A percentile compares a stretch with the other conserved stretches of the same genome.
Conservation (phyloP, 2,113 vertebrate genomes). For the Laticauda laticaudata region DNA sequence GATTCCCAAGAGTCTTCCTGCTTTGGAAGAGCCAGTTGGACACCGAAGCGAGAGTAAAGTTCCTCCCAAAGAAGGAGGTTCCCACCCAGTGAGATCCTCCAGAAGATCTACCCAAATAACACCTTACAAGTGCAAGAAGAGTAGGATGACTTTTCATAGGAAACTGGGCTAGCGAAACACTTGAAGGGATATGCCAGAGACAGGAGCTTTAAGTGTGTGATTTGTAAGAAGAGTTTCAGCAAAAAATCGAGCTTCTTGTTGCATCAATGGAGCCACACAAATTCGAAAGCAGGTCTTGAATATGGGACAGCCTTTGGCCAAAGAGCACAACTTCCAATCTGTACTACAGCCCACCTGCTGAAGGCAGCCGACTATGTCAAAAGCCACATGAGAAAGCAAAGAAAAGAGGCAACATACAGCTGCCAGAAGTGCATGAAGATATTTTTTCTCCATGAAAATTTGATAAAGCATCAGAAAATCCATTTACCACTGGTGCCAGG, state of each 20-base stretch:
- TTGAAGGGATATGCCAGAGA: background rate
- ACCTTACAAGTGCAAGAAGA: background rate
- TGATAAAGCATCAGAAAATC: constrained; percentile 11
- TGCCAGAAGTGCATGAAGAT: constrained; percentile 7
- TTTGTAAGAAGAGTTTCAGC: background rate
- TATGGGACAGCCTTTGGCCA: background rate
- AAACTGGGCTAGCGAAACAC: background rate
- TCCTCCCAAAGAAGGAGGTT: no score
- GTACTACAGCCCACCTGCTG: background rate
- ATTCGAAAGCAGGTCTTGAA: background rate
- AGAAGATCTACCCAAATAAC: no score
- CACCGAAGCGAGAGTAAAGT: background rate
- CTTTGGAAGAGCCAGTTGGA: no score
- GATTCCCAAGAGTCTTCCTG: background rate
- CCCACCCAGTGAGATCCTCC: background rate
- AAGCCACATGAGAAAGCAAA: background rate
- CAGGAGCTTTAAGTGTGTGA: background rate
- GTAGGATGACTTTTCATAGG: background rate
- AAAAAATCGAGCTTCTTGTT: background rate
- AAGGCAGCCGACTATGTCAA: background rate
- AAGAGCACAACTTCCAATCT: background rate
- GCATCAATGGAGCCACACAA: background rate
- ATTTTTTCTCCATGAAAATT: constrained; percentile 28
- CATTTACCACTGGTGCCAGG: constrained; percentile 21
- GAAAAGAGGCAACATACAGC: background rate